Evolutionary conservation across 2,113 vertebrate species (phyloP).

Genomic region (Ascaphus truei): DNA sequence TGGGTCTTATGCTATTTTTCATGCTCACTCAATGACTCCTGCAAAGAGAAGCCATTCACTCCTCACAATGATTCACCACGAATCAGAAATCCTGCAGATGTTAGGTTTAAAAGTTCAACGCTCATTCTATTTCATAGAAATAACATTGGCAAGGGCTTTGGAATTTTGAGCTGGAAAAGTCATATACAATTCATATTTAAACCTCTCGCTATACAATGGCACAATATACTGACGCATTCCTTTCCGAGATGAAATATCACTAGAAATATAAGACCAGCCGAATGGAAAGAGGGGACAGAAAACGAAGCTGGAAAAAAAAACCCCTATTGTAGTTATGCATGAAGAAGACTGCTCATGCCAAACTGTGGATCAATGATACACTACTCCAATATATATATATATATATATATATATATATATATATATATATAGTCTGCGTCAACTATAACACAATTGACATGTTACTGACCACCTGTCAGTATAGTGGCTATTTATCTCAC

Average conservation of each 20-base stretch:
- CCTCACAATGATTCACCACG: background rate
- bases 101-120: constrained; percentile 24
- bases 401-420: too few relatives aligned
- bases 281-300: background rate
- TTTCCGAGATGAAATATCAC: constrained; percentile 16
- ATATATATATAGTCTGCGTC: too few relatives aligned
- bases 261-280: background rate
- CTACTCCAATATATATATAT: too few relatives aligned
- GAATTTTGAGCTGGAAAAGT: constrained; percentile 28
- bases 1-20: background rate
- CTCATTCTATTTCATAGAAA: constrained; percentile 25
- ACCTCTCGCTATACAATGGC: constrained; percentile 14
- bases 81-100: constrained; percentile 16
- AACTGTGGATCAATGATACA: too few relatives aligned
- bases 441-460: too few relatives aligned
- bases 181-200: constrained; percentile 25
- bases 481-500: too few relatives aligned
- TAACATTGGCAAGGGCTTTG: constrained; percentile 14
- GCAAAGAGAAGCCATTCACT: background rate
- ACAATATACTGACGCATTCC: constrained; percentile 16
- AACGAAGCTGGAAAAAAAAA: background rate
- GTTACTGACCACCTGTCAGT: too few relatives aligned
- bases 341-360: too few relatives aligned
- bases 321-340: too few relatives aligned
- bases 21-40: background rate